Base-by-base conservation (phyloP, 1,140 invertebrate genomes). In the Drosophila baimaii region DNA sequence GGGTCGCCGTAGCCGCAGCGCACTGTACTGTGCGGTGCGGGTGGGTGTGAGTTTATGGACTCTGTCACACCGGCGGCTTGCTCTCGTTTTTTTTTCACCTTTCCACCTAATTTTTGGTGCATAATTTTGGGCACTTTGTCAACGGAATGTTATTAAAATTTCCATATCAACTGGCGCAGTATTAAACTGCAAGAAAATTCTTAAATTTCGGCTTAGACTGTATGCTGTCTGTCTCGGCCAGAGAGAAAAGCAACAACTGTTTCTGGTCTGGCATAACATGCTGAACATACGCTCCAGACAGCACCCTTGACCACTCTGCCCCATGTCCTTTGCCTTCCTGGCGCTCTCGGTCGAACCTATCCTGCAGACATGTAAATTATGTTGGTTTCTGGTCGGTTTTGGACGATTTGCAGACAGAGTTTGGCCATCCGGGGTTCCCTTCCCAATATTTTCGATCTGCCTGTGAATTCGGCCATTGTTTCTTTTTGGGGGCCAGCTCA, bases 291-390 rank as follows among this genome's bases (percentile, higher is more conserved):
- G 56, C 33, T 56, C 13, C 79, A 63, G 79, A 54, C 62, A 52
- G 19, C 12, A 10, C 41, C 47, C 54, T n/a, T 29, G 27, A 5
- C 57, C 15, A 54, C 13, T 12, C 51, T 39, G 13, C 29, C n/a
- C 23, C 21, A 5, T 17, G 2, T 31, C 25, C 62, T 33, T 43
- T 19, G 9, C 25, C 27, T 70, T 17, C 10, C 37, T 44, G 23
- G 17, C 23, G 17, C 23, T 62, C 71, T 33, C 19, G 71, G 62
- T 69, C 72, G 81, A 85, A 85, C 72, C 76, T 84, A 80, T 77
- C 49, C 77, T 76, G 81, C 81, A 84, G 81, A 85, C 81, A 84
- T 84, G 81, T 84, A 85, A 84, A 84, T 84, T 85, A 85, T 84
- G 77, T 84, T 73, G 81, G 81, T 84, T 83, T 81, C 83, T 77